Percentiles rank a stretch among this genome's conserved stretches.
phyloP scores from a whole-genome alignment of 2,888 invertebrate species.

The Lithophane socia region DNA sequence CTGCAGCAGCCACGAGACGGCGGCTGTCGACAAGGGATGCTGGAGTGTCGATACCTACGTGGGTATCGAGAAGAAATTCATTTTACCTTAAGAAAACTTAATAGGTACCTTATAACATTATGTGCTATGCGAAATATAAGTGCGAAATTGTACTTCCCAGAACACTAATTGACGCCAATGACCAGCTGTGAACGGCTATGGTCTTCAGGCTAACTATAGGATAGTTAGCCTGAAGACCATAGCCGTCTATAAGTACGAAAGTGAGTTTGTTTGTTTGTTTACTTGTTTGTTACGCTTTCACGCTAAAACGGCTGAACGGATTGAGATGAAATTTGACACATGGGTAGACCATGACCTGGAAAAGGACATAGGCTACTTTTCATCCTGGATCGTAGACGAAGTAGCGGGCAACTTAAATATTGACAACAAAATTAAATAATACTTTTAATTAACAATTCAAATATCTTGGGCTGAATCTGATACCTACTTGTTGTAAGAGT shows the following conservation, averaged over 20 bases:
- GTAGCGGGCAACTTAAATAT: too few species aligned
- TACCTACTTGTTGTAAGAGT: neutral
- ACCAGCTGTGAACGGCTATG: neutral
- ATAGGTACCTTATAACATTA: neutral
- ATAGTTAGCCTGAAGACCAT: too few species aligned
- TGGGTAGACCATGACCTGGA: too few species aligned
- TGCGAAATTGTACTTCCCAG: neutral
- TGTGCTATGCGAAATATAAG: neutral
- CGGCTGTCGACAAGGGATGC: constrained; percentile 28
- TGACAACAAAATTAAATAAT: too few species aligned
- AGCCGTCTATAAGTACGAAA: too few species aligned
- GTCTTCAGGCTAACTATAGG: neutral
- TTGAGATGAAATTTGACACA: too few species aligned
- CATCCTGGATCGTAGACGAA: too few species aligned
- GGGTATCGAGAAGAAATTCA: neutral
- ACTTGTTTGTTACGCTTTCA: too few species aligned
- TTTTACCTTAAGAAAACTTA: neutral
- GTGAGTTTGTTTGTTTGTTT: too few species aligned
- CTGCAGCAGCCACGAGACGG: constrained; percentile 42
- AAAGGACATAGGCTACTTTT: too few species aligned
- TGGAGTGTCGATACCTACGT: neutral
- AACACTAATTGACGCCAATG: neutral
- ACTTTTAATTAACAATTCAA: neutral
- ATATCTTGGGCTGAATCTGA: neutral
- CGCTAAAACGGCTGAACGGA: too few species aligned